phyloP scores from a whole-genome alignment of 2,797 vertebrate species.

The Amblyraja radiata region DNA sequence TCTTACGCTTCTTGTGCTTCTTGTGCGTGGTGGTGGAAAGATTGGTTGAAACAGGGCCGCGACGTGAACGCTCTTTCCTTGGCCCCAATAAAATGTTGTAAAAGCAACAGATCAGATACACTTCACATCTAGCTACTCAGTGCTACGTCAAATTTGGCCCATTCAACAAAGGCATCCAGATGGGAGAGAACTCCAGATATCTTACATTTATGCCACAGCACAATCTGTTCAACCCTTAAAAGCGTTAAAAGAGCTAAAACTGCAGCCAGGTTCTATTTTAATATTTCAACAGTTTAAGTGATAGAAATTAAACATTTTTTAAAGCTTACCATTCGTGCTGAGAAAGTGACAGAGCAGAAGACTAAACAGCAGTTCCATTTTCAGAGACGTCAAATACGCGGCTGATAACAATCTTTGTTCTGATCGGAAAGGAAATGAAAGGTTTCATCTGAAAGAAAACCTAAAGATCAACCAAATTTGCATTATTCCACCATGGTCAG shows the following conservation, averaged over 20 bases:
- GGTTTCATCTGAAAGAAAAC: neutral
- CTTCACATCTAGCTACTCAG: no score
- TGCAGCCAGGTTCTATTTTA: neutral
- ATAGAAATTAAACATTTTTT: neutral
- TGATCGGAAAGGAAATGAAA: conserved; percentile 7
- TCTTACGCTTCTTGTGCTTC: no score
- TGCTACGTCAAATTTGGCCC: neutral
- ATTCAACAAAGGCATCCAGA: neutral
- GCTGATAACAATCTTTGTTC: neutral
- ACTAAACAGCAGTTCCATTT: neutral
- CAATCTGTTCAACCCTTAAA: neutral
- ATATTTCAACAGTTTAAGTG: neutral
- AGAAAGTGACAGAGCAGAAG: conserved; percentile 18
- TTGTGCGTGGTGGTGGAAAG: no score
- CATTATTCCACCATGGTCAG: neutral
- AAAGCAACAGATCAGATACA: no score
- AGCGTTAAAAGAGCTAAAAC: neutral
- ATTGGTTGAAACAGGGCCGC: no score
- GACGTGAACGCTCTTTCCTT: no score
- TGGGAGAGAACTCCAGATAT: no score
- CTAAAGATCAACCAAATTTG: neutral
- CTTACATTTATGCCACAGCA: neutral
- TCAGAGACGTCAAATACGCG: neutral
- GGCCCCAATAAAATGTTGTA: no score
- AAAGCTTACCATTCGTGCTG: conserved; percentile 25